A percentile compares a stretch with the other conserved stretches of the same genome.
phyloP scores from a whole-genome alignment of 2,797 vertebrate species.

The Sciurus vulgaris region DNA sequence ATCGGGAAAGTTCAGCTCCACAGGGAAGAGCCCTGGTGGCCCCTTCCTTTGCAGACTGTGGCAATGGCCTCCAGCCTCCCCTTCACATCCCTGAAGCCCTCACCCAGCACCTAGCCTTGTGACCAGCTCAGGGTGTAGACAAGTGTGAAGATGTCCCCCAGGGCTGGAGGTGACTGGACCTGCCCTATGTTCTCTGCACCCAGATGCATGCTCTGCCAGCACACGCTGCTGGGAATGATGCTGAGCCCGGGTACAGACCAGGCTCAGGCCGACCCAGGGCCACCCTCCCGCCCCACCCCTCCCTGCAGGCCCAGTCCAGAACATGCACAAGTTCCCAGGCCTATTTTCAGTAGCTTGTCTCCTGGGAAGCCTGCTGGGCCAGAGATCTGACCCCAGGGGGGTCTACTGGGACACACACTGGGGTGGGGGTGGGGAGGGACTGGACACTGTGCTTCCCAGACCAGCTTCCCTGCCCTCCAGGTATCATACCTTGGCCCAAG shows the following conservation, averaged over 20 bases:
- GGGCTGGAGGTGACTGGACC: neutral
- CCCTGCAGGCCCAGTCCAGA: neutral
- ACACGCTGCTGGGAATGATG: neutral
- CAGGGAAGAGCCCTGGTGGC: too few species aligned
- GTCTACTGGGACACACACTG: neutral
- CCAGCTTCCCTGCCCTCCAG: neutral
- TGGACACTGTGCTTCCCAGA: neutral
- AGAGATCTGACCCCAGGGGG: neutral
- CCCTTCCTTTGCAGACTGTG: too few species aligned
- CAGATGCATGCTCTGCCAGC: neutral
- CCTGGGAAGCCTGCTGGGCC: conserved; percentile 70
- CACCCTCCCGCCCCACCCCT: neutral
- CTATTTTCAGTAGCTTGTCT: conserved; percentile 80
- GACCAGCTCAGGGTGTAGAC: neutral
- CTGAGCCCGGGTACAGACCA: neutral
- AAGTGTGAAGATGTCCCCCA: neutral
- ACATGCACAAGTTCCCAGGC: conserved; percentile 76
- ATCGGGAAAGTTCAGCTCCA: neutral
- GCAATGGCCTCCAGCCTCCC: neutral
- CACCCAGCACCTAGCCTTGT: neutral
- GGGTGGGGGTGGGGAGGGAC: too few species aligned
- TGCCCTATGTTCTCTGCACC: neutral
- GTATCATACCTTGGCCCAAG: neutral
- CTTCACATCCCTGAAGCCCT: neutral
- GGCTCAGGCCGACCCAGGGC: too few species aligned